These are phyloP conservation scores for Coptotermes formosanus DNA, from an alignment of 1,140 invertebrate genomes.

Conservation along the genomic window DNA sequence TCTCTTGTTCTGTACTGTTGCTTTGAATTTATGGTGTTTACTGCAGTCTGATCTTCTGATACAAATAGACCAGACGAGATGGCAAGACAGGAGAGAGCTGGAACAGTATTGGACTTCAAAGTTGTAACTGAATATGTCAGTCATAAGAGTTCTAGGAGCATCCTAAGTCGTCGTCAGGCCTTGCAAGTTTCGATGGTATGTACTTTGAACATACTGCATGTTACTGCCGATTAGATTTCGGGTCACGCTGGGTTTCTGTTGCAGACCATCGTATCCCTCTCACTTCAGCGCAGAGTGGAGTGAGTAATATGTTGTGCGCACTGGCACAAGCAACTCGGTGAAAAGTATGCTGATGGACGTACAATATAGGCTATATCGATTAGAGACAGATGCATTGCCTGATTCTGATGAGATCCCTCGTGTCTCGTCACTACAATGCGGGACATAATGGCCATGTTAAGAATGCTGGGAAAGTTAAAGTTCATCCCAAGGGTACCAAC, in stretches of 20 bases:
- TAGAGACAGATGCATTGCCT: too few species aligned
- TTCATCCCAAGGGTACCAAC: too few species aligned
- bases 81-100: background rate
- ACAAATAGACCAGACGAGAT: background rate
- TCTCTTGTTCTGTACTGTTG: background rate
- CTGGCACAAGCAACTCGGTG: too few species aligned
- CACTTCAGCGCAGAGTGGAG: background rate
- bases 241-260: background rate
- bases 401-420: too few species aligned
- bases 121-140: background rate
- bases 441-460: too few species aligned
- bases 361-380: too few species aligned
- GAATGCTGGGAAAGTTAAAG: too few species aligned
- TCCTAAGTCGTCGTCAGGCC: background rate
- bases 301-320: background rate
- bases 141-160: background rate
- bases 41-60: background rate
- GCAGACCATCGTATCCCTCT: background rate
- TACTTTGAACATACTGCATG: background rate
- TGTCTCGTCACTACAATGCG: too few species aligned
- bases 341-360: too few species aligned
- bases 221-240: background rate
- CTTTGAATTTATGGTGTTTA: conserved; percentile 4
- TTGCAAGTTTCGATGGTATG: background rate
- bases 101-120: background rate